Evolutionary conservation across 2,797 vertebrate species (phyloP).

Genomic region (Chiroxiphia lanceolata): DNA sequence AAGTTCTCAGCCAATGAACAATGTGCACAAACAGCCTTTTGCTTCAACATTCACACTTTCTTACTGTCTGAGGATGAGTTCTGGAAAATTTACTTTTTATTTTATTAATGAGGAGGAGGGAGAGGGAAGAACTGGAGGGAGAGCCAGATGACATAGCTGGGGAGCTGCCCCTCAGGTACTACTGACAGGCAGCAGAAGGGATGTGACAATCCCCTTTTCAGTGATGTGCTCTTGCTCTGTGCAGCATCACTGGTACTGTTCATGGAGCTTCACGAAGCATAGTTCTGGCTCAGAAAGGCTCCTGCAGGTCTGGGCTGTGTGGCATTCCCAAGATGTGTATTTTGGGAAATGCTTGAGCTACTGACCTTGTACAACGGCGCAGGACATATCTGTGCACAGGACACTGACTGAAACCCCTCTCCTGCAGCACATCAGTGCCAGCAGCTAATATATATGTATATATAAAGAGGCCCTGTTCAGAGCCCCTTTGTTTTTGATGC

Average conservation of each 20-base stretch:
- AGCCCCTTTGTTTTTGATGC: neutral
- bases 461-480: neutral
- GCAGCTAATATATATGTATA: neutral
- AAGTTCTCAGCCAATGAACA: neutral
- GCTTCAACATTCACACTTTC: neutral
- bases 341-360: neutral
- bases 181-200: too few species aligned
- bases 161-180: accelerated
- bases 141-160: accelerated
- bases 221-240: accelerated
- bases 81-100: neutral
- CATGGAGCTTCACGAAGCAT: neutral
- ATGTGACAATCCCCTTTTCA: neutral
- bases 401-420: too few species aligned
- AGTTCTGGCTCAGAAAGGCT: neutral
- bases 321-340: accelerated
- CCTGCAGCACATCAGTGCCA: neutral
- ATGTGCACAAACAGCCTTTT: neutral
- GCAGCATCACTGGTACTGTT: neutral
- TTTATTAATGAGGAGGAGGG: neutral
- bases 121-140: neutral
- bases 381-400: neutral
- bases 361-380: neutral
- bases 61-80: neutral
- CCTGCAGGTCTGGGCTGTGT: neutral